Evolutionary conservation across 2,888 invertebrate species (phyloP).

Genomic region (Drosophila anceps): DNA sequence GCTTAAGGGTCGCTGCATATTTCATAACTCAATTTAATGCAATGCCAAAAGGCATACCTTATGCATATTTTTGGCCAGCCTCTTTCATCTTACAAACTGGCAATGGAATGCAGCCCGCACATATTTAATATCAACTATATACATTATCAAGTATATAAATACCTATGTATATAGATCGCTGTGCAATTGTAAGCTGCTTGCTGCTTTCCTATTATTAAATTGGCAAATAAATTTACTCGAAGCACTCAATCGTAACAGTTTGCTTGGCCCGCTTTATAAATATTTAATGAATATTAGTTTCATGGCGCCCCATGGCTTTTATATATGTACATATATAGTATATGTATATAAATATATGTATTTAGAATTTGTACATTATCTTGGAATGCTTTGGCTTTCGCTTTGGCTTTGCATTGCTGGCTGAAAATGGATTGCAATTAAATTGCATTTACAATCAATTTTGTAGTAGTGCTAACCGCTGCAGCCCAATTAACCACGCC

Average conservation of each 20-base stretch:
- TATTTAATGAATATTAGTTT: constrained; percentile 75
- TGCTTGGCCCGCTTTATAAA: constrained; percentile 49
- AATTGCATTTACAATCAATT: constrained; percentile 17
- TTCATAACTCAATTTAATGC: constrained; percentile 73
- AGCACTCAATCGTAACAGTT: constrained; percentile 63
- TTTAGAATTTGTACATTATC: not conserved
- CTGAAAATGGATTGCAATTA: constrained; percentile 32
- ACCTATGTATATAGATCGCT: constrained; percentile 3
- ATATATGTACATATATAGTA: not conserved
- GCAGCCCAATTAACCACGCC: not conserved
- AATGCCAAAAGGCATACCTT: constrained; percentile 40
- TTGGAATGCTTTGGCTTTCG: constrained; percentile 3
- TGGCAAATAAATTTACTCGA: constrained; percentile 63
- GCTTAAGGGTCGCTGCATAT: constrained; percentile 53
- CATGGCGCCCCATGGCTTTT: not conserved
- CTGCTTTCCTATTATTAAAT: constrained; percentile 71
- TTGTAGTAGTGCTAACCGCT: not conserved
- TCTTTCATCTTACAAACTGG: constrained; percentile 33
- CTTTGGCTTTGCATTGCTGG: constrained; percentile 6
- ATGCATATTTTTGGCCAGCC: constrained; percentile 65
- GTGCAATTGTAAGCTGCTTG: constrained; percentile 48
- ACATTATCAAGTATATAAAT: not conserved
- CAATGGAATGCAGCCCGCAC: constrained; percentile 32
- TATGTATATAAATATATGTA: not conserved
- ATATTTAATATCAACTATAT: constrained; percentile 5